Base-by-base conservation (phyloP, 2,113 vertebrate genomes). In the Xenopus laevis region DNA sequence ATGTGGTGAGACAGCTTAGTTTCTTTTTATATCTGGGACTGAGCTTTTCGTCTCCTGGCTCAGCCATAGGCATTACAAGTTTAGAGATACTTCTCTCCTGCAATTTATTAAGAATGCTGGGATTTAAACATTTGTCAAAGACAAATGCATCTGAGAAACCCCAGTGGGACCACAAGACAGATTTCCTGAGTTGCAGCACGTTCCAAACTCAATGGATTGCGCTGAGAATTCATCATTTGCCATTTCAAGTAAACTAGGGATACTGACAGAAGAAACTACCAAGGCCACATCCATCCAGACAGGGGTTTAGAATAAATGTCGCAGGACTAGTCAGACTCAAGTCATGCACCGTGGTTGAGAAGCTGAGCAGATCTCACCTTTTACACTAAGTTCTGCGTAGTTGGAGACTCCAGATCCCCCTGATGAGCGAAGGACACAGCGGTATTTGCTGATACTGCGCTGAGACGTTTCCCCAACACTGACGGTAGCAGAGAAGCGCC, bases 401-500 rank as follows among this genome's bases (percentile, higher is more conserved):
- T 98, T 99, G 59, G 97, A 98, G 62, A 99, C 96, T 0, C 97
- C 97, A 0, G 97, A 97, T 1, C 97, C 97, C 0, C 95, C 96
- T 0, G 97, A 94, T 0, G 96, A 98, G 12, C 96, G 94, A 79
- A 98, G 95, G 79, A 99, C 96, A 0, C 97, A 99, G 53, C 96
- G 91, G 80, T 99, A 98, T 66, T 95, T 95, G 87, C 93, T 96
- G 76, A 94, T 83, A 17, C 95, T 96, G n/a, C 95, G 89, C 77
- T 96, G 95, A 0, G 95, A 91, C 0, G 97, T 98, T 84, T 98
- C 96, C 0, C 93, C 94, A 1, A 99, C 95, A 0, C 93, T 96
- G 46, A 99, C 96, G 0, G 94, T 98, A 0, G 97, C 95, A 0
- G 96, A 96, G 84, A 99, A 99, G 0, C 96, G 93, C 0, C 96